Evolutionary conservation across 1,140 invertebrate genomes (phyloP).

Genomic region (Hesperophylax magnus): DNA sequence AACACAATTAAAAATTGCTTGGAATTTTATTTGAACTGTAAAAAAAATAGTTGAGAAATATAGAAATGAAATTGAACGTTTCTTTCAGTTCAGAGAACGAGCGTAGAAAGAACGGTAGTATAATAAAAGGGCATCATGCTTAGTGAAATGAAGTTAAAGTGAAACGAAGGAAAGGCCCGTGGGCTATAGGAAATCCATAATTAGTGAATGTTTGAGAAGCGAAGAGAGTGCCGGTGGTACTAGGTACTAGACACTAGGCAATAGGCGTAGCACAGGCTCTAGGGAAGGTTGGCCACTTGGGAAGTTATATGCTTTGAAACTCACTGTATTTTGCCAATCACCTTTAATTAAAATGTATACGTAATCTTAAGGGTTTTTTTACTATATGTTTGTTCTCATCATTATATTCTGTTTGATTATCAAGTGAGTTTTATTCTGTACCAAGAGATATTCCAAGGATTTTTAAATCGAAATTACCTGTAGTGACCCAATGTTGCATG

Average conservation of each 20-base stretch:
- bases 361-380: conserved; percentile 19
- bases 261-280: too few relatives aligned
- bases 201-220: conserved; percentile 1
- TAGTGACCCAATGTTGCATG: conserved; percentile 33
- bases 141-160: conserved; percentile 8
- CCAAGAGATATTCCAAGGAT: conserved; percentile 27
- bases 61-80: conserved; percentile 6
- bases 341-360: conserved; percentile 1
- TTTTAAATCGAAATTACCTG: not conserved
- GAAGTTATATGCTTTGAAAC: not conserved
- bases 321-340: not conserved
- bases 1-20: conserved; percentile 30
- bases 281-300: not conserved
- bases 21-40: conserved; percentile 32
- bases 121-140: not conserved
- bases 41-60: conserved; percentile 13
- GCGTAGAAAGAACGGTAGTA: not conserved
- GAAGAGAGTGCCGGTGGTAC: not conserved
- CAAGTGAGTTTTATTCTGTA: conserved; percentile 35
- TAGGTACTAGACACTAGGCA: too few relatives aligned
- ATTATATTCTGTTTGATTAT: conserved; percentile 39
- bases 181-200: conserved; percentile 12
- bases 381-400: conserved; percentile 37
- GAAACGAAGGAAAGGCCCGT: not conserved
- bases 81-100: conserved; percentile 18